Evolutionary conservation across 2,113 vertebrate genomes (phyloP).

Genomic region (Rhinopomastus cyanomelas): DNA sequence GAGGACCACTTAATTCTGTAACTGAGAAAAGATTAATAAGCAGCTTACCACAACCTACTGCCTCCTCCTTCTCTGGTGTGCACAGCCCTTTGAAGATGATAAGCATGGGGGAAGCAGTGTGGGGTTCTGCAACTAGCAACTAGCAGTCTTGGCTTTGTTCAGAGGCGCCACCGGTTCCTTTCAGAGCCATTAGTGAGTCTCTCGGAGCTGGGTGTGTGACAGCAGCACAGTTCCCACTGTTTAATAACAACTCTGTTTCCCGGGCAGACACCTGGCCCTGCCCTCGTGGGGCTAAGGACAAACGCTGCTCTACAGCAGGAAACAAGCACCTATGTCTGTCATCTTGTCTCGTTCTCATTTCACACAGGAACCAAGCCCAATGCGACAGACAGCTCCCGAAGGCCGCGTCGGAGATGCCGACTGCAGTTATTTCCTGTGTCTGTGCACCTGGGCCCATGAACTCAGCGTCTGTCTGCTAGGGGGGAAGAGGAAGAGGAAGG

Average conservation of each 20-base stretch:
- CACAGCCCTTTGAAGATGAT: not conserved
- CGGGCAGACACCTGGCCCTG: not conserved
- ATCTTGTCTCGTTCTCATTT: not conserved
- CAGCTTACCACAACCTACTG: not conserved
- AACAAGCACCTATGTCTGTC: not conserved
- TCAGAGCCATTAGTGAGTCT: not conserved
- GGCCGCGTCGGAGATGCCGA: not conserved
- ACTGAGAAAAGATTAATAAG: not conserved
- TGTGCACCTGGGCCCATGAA: not conserved
- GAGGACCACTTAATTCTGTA: not conserved
- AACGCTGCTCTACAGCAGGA: not conserved
- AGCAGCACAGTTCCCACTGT: not conserved
- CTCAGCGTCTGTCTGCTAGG: not conserved
- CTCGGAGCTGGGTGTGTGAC: not conserved
- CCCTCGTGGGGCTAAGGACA: not conserved
- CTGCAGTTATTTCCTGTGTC: not conserved
- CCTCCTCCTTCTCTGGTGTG: not conserved
- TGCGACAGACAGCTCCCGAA: not conserved
- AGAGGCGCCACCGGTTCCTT: not conserved
- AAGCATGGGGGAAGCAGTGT: not conserved
- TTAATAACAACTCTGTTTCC: not conserved
- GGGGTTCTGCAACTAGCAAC: not conserved
- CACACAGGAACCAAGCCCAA: not conserved
- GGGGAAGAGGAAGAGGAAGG: slow-evolving; percentile 50
- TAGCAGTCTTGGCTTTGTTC: not conserved